These are phyloP conservation scores for Cebidichthys violaceus DNA, from an alignment of 2,113 vertebrate species.

Conservation along the genomic window DNA sequence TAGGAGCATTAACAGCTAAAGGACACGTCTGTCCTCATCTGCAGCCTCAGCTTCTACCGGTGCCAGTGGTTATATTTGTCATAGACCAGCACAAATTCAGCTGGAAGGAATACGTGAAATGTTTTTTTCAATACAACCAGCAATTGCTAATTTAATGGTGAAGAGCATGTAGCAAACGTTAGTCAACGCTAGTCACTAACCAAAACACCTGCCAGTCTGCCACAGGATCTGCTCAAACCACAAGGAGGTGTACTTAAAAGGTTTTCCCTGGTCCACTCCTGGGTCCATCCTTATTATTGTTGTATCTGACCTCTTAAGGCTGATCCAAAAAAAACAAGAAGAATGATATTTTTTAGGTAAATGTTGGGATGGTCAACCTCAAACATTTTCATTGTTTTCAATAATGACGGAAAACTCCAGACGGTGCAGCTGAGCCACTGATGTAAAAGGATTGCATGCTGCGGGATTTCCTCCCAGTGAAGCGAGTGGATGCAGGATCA, in stretches of 20 bases:
- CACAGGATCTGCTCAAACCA: neutral
- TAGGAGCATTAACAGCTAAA: conserved; percentile 20
- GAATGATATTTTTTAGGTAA: too few relatives aligned
- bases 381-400: neutral
- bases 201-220: neutral
- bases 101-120: neutral
- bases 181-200: neutral
- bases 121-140: neutral
- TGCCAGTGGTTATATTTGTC: conserved; percentile 36
- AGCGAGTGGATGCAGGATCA: neutral
- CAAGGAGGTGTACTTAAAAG: neutral
- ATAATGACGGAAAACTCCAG: neutral
- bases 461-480: neutral
- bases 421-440: neutral
- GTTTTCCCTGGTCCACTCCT: neutral
- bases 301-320: neutral
- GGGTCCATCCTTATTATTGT: neutral
- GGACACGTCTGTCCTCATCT: conserved; percentile 28
- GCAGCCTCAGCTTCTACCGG: conserved; percentile 11
- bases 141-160: conserved; percentile 6
- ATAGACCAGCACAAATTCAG: conserved; percentile 25
- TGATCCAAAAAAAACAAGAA: too few relatives aligned
- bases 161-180: neutral
- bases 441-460: neutral
- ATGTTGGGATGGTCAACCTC: neutral